Base-by-base conservation (phyloP, 1,140 invertebrate species). In the Chironomus striatipennis region DNA sequence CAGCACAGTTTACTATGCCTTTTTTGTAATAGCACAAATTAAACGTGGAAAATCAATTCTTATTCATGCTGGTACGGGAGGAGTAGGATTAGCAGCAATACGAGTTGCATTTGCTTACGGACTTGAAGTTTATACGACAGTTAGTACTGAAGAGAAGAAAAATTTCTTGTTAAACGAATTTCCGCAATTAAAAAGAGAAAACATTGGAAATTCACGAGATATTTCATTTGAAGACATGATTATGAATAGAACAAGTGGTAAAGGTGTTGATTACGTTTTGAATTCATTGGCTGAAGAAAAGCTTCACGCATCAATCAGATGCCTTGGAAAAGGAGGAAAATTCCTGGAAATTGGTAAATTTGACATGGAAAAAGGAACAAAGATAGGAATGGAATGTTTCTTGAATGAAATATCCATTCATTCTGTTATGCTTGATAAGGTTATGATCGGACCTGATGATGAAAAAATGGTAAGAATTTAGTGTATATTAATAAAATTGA, bases 41-140 rank as follows among this genome's bases (percentile, higher is more conserved):
- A 81, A 86, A 75, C 85, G 84, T 73, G 91, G 91, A 2, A 90
- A 93, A 77, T 86, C 84, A 1, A 85, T 95, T 21, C 85, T 95
- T 0, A 94, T 96, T 79, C 94, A 96, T 82, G 90, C 93, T n/a
- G 94, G 93, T 10, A 90, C 90, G 74, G 94, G 94, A 24, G 94
- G 93, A 34, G 91, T 96, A n/a, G 94, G 94, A 0, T 89, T 93
- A 79, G 93, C 93, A 0, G 92, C 93, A 43, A 95, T 96, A 78
- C 86, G 88, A 74, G 87, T 95, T 21, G 91, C 91, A 0, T 83
- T 94, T 6, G 85, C 87, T 77, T 85, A 87, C 80, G 88, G 88
- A 5, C 90, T 92, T 79, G 85, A 85, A 21, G 86, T 92, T 10
- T 94, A 87, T 79, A 92, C 90, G 65, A 93, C 91, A 4, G 91